Percentiles rank a stretch among this genome's conserved stretches.
Conservation (phyloP, 2,888 invertebrate species). For the Apamea crenata region DNA sequence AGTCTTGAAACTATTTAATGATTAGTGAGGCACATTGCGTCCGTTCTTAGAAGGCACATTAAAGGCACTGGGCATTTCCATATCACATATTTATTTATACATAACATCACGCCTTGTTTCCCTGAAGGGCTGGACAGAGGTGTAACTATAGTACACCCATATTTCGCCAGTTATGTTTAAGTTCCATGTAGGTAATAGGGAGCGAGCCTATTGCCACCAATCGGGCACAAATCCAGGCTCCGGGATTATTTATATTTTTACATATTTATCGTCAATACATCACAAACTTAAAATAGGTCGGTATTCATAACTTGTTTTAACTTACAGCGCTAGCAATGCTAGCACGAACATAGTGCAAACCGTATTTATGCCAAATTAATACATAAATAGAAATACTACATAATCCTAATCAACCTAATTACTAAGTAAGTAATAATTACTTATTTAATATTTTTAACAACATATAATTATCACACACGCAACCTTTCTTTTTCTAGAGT, state of each 20-base stretch:
- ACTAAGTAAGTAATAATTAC: neutral
- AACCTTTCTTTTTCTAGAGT: neutral
- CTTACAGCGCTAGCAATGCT: neutral
- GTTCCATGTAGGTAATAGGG: neutral
- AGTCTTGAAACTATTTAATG: slow-evolving; percentile 4
- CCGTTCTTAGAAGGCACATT: neutral
- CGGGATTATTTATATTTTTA: neutral
- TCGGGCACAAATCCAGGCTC: neutral
- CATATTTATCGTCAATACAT: neutral
- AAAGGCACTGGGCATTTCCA: neutral
- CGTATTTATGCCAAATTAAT: neutral
- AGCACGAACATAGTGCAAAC: neutral
- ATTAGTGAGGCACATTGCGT: slow-evolving; percentile 6
- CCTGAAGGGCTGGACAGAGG: too few species aligned
- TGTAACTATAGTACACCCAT: too few species aligned
- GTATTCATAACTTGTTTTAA: neutral
- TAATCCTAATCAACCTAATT: neutral
- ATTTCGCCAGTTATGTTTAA: neutral
- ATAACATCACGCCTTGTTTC: neutral
- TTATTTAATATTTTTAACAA: neutral
- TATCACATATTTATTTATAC: neutral
- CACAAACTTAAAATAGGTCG: neutral
- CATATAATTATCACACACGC: slow-evolving; percentile 2
- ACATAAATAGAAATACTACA: neutral
- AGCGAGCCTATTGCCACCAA: neutral